These are phyloP conservation scores for Cyanoliseus patagonus DNA, from an alignment of 2,113 vertebrate species.

Conservation along the genomic window DNA sequence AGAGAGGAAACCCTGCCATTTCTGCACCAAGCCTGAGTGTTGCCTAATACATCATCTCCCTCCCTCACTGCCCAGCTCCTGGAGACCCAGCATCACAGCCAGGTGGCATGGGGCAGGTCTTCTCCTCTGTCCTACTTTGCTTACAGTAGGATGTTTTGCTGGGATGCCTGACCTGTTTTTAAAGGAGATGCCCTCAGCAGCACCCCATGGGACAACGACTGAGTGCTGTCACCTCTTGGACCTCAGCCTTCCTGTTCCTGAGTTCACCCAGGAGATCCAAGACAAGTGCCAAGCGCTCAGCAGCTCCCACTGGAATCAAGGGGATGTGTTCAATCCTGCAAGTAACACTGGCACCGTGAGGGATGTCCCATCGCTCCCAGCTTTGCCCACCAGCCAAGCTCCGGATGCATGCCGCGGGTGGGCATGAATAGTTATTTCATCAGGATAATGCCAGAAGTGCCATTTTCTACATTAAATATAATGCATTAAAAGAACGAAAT, in stretches of 20 bases:
- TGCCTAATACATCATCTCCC: background rate
- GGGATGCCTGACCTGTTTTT: background rate
- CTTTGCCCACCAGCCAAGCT: background rate
- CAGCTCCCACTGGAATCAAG: background rate
- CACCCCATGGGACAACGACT: accelerated
- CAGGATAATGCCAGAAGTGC: accelerated
- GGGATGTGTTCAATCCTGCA: background rate
- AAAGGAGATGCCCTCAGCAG: background rate
- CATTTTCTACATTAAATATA: background rate
- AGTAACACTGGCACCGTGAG: accelerated
- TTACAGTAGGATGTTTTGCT: accelerated
- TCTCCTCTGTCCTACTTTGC: background rate
- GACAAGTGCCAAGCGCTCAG: background rate
- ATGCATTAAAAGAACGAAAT: accelerated
- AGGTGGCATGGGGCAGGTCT: accelerated
- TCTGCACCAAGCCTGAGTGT: background rate
- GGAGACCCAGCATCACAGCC: background rate
- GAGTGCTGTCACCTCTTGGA: accelerated
- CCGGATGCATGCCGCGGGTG: accelerated
- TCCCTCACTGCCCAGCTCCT: accelerated
- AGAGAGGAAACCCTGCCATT: background rate
- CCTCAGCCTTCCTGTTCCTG: background rate
- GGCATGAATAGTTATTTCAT: accelerated
- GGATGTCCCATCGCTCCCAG: background rate
- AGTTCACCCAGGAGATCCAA: background rate